Base-by-base conservation (phyloP, 2,113 vertebrate species). In the Poeciliopsis prolifica region DNA sequence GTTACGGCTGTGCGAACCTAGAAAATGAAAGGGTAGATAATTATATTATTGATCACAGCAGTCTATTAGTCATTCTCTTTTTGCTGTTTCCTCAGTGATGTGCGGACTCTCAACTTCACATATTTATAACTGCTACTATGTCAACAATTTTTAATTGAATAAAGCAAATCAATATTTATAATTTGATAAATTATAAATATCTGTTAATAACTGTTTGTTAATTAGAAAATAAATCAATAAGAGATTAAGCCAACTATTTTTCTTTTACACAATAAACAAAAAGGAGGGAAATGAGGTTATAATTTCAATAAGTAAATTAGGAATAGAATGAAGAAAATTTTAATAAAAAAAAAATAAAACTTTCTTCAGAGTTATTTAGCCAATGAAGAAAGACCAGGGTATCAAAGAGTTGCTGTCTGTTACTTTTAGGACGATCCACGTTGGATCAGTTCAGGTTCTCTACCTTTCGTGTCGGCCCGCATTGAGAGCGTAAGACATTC, bases 401-500 rank as follows among this genome's bases (percentile, higher is more conserved):
- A 37, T 37, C 35, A 37, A 11, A 37, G 10, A 37, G 35, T 2
- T 37, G 35, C 35, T 37, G 35, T 11, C 35, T 37, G 35, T 37
- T 2, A 37, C 35, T 37, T 37, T 37, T 37, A 11, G 35, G 35
- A 37, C 35, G 11, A 3, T 37, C 35, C 35, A 37, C 11, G 35
- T 37, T 11, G 35, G 35, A 19, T 67, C 1, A 30, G 66, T 60
- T 17, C 11, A 3, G 75, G 73, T n/a, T 24, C 62, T 61, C 7
- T 85, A 91, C 89, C 90, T 91, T 72, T 90, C 88, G 2, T 91
- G 69, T 66, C 86, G 78, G 68, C 70, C 67, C 17, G 80, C 61
- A 75, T 83, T 91, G 74, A 95, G 89, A 85, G 77, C 80, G 3
- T 94, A 95, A 40, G 96, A 97, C 94, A 95, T 95, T 87, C 94